Evolutionary conservation across 2,888 invertebrate species (phyloP).

Genomic region (Lepetodrilus schrolli): DNA sequence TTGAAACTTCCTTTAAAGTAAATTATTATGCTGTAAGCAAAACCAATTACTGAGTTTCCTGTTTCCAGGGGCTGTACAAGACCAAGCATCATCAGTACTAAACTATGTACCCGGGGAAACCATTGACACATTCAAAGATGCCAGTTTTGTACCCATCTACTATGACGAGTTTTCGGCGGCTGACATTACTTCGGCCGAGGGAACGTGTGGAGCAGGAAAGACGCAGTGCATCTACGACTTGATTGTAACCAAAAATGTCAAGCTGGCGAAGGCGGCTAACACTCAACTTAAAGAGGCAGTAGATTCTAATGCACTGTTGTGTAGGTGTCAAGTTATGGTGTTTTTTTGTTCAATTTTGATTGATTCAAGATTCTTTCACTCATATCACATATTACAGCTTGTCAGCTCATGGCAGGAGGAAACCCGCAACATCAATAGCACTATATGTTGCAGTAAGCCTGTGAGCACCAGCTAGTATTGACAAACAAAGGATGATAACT

Average conservation of each 20-base stretch:
- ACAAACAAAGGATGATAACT: no score
- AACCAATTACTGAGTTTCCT: neutral
- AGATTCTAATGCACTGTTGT: neutral
- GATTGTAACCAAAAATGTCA: neutral
- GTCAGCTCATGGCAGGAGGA: no score
- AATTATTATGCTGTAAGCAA: no score
- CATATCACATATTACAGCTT: no score
- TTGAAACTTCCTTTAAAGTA: no score
- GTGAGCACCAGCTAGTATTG: no score
- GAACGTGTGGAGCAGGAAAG: neutral
- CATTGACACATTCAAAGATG: neutral
- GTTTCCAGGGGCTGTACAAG: constrained; percentile 34
- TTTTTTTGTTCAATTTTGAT: no score
- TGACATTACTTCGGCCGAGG: neutral
- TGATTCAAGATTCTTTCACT: no score
- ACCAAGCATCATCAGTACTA: constrained; percentile 24
- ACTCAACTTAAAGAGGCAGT: neutral
- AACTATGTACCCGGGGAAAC: constrained; percentile 24
- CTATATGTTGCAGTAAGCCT: no score
- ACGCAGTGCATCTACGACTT: constrained; percentile 15
- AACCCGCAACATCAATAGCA: no score
- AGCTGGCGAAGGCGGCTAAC: neutral
- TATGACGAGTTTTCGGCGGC: neutral
- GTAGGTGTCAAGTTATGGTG: neutral
- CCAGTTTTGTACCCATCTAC: neutral